Evolutionary conservation across 1,140 invertebrate species (phyloP).

Genomic region (Pogonus chalceus): DNA sequence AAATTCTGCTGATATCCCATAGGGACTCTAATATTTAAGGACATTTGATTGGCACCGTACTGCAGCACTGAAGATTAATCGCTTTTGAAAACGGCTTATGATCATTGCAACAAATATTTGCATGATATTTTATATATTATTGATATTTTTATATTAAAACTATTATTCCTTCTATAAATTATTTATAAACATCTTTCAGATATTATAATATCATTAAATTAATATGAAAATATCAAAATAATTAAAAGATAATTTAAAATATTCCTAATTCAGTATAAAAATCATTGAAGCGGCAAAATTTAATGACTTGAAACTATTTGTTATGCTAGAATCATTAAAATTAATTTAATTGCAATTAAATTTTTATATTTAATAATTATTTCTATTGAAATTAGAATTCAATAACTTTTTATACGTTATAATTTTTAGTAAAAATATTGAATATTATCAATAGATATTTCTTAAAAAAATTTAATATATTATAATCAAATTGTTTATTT

Average conservation of each 20-base stretch:
- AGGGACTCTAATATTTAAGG: not conserved
- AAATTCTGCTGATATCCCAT: too few species aligned
- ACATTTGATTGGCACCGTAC: constrained; percentile 7
- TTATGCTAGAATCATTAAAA: too few species aligned
- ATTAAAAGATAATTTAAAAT: not conserved
- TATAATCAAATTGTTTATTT: too few species aligned
- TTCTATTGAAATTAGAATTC: too few species aligned
- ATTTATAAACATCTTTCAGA: not conserved
- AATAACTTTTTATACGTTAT: too few species aligned
- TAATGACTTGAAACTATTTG: too few species aligned
- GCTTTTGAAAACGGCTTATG: constrained; percentile 5
- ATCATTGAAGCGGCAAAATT: too few species aligned
- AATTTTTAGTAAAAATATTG: too few species aligned
- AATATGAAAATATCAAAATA: not conserved
- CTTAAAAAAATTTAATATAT: too few species aligned
- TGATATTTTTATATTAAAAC: not conserved
- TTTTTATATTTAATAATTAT: too few species aligned
- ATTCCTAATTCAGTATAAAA: not conserved
- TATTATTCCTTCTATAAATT: not conserved
- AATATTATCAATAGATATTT: too few species aligned
- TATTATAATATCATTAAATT: not conserved
- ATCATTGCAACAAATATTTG: constrained; percentile 1
- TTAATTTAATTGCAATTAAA: too few species aligned
- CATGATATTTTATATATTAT: not conserved
- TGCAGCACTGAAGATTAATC: not conserved